Evolutionary conservation across 2,888 invertebrate species (phyloP), one percentile per base, ranked within the genome.

Genomic region (Catocala sponsa): DNA sequence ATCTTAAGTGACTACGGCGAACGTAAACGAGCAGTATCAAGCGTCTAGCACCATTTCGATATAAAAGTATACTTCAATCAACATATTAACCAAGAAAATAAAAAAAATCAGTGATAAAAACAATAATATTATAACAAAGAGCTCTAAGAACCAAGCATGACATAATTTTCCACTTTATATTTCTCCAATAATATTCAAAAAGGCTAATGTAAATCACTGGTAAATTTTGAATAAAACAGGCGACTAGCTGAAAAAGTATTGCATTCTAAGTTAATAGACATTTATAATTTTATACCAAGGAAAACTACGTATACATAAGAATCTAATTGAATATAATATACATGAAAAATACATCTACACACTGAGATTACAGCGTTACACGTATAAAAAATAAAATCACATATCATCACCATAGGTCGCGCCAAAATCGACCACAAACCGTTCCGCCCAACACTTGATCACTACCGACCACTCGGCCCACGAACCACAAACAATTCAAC

Each of bases 31-130:
- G 79, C 79, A 85, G 86, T 87, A 83, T 84, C 71, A 88, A 93
- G 92, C 92, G 85, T 92, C 93, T 94, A 94, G 94, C 94, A 94
- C 94, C 94, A 94, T 94, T 25, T 92, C 82, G 87, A 92, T 92
- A 91, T 89, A 91, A 88, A 89, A 84, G 88, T 92, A 91, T 90
- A 90, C 87, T 84, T 86, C 83, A 83, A 87, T 83, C 76, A 91
- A 91, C 88, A 92, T 92, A 92, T 86, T 85, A 92, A 93, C 82
- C 91, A 87, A 90, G 86, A 86, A 87, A 84, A 89, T 86, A 89
- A 79, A 83, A 73, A 25, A 83, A 81, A 83, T 76, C 80, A 83
- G 81, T 81, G 82, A 83, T 83, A 83, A 84, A 88, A 89, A 89
- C 83, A 84, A 85, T 78, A 80, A 82, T 79, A 79, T 38, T 79